Evolutionary conservation across 2,888 invertebrate genomes (phyloP).

Genomic region (Polydrusus cervinus): DNA sequence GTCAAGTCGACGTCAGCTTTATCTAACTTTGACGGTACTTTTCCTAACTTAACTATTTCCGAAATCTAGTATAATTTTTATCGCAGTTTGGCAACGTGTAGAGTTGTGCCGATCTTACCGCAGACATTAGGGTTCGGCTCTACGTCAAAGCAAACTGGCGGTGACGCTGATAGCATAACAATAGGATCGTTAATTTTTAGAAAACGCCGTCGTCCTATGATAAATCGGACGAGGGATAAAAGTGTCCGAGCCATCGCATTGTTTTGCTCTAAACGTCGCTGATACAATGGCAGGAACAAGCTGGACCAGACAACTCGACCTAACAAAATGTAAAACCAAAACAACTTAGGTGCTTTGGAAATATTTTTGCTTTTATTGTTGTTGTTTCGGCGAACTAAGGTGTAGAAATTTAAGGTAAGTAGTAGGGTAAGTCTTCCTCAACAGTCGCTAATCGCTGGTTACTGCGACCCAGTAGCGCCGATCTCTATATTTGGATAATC

Average conservation of each 20-base stretch:
- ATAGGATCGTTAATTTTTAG: constrained; percentile 54
- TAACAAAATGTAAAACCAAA: constrained; percentile 26
- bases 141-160: constrained; percentile 51
- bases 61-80: too few relatives aligned
- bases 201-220: constrained; percentile 51
- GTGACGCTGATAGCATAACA: constrained; percentile 54
- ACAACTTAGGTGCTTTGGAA: constrained; percentile 16
- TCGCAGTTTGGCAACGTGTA: too few relatives aligned
- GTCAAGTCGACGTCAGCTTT: too few relatives aligned
- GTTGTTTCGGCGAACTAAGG: not conserved
- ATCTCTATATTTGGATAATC: too few relatives aligned
- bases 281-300: constrained; percentile 47
- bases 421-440: too few relatives aligned
- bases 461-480: too few relatives aligned
- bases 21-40: too few relatives aligned
- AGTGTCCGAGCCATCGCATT: constrained; percentile 50
- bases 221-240: constrained; percentile 51
- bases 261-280: constrained; percentile 47
- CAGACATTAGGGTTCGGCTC: constrained; percentile 26
- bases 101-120: too few relatives aligned
- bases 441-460: too few relatives aligned
- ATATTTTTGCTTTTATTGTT: constrained; percentile 1
- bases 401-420: too few relatives aligned
- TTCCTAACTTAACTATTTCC: too few relatives aligned
- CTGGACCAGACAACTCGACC: constrained; percentile 28